These are phyloP conservation scores for Amblyopsis hoosieri DNA, from an alignment of 2,797 vertebrate genomes.

Conservation along the genomic window DNA sequence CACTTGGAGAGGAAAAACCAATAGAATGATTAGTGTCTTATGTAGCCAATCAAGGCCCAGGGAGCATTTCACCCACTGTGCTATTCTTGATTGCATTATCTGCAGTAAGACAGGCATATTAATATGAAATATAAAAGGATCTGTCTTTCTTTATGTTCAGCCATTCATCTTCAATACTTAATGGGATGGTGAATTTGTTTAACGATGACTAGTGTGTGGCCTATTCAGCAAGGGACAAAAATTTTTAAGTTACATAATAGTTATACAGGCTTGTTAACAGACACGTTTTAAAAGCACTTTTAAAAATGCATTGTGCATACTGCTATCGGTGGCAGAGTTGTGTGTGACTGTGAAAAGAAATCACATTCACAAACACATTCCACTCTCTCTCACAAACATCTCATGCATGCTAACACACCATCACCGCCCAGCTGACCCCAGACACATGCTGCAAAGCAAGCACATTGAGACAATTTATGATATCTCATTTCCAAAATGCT, in stretches of 20 bases:
- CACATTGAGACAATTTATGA: slow-evolving; percentile 20
- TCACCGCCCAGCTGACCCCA: slow-evolving; percentile 5
- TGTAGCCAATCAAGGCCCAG: slow-evolving; percentile 43
- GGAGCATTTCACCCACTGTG: slow-evolving; percentile 38
- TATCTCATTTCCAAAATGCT: slow-evolving; percentile 38
- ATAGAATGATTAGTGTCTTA: slow-evolving; percentile 49
- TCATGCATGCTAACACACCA: slow-evolving; percentile 3
- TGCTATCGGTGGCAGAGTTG: slow-evolving; percentile 26
- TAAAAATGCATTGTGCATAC: slow-evolving; percentile 24
- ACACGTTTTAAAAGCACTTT: slow-evolving; percentile 31
- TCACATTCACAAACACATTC: slow-evolving; percentile 11
- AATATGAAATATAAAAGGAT: too few species aligned
- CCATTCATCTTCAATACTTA: too few species aligned
- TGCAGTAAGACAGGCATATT: slow-evolving; percentile 17
- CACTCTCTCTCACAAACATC: background rate
- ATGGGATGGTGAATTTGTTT: too few species aligned
- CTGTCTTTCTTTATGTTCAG: too few species aligned
- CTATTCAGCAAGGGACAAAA: too few species aligned
- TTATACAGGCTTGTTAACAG: background rate
- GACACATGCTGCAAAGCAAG: background rate
- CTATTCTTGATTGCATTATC: slow-evolving; percentile 56
- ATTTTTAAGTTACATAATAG: too few species aligned
- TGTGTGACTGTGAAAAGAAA: slow-evolving; percentile 14
- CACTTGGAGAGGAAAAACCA: slow-evolving; percentile 50
- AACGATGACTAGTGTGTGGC: too few species aligned